Conservation (phyloP, 2,113 vertebrate genomes). For the Hippocampus mohnikei region DNA sequence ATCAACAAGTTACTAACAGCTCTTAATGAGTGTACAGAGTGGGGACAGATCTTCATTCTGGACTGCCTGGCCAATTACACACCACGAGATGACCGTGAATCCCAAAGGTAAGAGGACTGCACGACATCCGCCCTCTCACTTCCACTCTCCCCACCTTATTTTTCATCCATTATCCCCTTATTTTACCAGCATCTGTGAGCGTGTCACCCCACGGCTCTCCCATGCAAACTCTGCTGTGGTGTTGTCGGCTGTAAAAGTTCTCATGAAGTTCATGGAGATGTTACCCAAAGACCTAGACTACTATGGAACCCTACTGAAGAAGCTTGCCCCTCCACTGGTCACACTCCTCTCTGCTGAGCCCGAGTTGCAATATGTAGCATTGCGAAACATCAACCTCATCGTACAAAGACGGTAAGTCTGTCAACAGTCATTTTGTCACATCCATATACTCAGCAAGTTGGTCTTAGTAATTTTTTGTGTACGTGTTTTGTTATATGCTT, state of each 20-base stretch:
- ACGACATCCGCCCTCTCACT: neutral
- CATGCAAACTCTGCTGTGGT: constrained; percentile 98
- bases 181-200: constrained; percentile 86
- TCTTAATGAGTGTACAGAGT: constrained; percentile 95
- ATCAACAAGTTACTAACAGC: constrained; percentile 97
- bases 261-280: constrained; percentile 99
- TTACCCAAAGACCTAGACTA: constrained; percentile 96
- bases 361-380: constrained; percentile 94
- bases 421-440: neutral
- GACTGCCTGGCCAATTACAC: constrained; percentile 97
- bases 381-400: constrained; percentile 98
- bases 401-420: constrained; percentile 90
- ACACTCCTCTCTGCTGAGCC: constrained; percentile 94
- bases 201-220: constrained; percentile 92
- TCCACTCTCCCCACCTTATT: neutral
- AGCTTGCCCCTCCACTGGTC: constrained; percentile 93
- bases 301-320: constrained; percentile 93
- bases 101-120: constrained; percentile 83
- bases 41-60: constrained; percentile 99
- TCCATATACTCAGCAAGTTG: neutral
- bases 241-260: constrained; percentile 93
- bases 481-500: neutral
- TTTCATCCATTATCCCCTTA: neutral
- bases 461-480: neutral
- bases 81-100: constrained; percentile 94